Percentiles rank a stretch among this genome's conserved stretches.
Evolutionary conservation across 2,888 invertebrate genomes (phyloP).

Genomic region (Apamea monoglypha): DNA sequence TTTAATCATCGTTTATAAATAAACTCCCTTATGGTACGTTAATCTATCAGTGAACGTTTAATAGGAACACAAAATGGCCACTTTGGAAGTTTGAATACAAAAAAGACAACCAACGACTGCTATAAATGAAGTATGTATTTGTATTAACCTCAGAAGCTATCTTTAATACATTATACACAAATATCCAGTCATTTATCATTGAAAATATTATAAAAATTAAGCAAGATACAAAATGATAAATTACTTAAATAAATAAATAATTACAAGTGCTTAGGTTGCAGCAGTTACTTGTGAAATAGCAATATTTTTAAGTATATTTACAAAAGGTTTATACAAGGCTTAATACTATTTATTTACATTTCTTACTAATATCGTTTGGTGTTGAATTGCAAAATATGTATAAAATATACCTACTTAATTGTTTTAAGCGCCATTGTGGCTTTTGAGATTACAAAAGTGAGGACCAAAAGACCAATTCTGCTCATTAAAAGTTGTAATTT

Average conservation of each 20-base stretch:
- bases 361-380: constrained; percentile 41
- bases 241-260: constrained; percentile 40
- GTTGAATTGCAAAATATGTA: constrained; percentile 28
- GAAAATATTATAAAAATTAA: constrained; percentile 28
- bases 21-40: too few species aligned
- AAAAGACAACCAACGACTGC: not conserved
- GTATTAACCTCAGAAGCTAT: constrained; percentile 8
- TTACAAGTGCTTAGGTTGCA: not conserved
- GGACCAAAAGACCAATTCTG: constrained; percentile 22
- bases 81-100: constrained; percentile 3
- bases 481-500: not conserved
- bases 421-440: not conserved
- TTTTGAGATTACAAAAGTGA: not conserved
- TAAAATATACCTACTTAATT: not conserved
- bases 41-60: not conserved
- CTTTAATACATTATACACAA: not conserved
- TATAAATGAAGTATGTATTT: not conserved
- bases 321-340: constrained; percentile 60
- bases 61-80: constrained; percentile 13
- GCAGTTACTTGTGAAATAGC: constrained; percentile 25
- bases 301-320: constrained; percentile 56
- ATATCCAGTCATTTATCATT: not conserved
- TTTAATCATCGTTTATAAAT: too few species aligned
- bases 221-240: constrained; percentile 3
- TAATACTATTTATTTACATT: constrained; percentile 60